Percentiles rank a stretch among this genome's conserved stretches.
These are phyloP conservation scores for Thecophora atra DNA, from an alignment of 2,888 invertebrate species.

Conservation along the genomic window DNA sequence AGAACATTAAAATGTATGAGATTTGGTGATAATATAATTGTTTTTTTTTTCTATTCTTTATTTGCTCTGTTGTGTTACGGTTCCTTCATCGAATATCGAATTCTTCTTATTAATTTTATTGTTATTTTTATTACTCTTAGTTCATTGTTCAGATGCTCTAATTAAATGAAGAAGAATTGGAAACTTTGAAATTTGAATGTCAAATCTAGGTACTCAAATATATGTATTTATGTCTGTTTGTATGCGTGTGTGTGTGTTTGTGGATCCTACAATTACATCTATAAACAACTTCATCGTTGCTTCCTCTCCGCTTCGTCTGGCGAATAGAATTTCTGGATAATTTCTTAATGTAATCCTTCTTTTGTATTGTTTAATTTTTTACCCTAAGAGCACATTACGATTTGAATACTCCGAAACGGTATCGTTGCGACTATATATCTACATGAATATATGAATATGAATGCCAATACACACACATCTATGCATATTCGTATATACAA, in stretches of 20 bases:
- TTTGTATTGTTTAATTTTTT: slow-evolving; percentile 26
- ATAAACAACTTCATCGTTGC: slow-evolving; percentile 5
- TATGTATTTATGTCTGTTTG: neutral
- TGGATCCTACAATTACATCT: slow-evolving; percentile 15
- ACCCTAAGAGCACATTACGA: slow-evolving; percentile 47
- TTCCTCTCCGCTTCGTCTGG: neutral
- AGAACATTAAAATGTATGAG: slow-evolving; percentile 28
- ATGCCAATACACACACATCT: neutral
- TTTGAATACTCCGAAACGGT: slow-evolving; percentile 19
- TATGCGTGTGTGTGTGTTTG: too few species aligned
- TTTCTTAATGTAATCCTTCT: too few species aligned
- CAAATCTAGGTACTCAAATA: slow-evolving; percentile 4
- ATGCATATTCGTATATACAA: slow-evolving; percentile 3
- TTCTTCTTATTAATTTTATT: neutral
- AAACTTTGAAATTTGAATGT: slow-evolving; percentile 15
- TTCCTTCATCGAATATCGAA: neutral
- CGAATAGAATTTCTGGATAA: too few species aligned
- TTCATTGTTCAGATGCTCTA: neutral
- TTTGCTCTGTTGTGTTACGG: neutral
- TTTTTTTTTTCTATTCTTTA: neutral
- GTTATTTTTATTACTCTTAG: neutral
- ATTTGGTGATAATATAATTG: slow-evolving; percentile 19
- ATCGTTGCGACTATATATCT: neutral
- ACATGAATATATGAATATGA: neutral
- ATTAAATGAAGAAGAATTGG: slow-evolving; percentile 21